Conservation (phyloP, 2,113 vertebrate genomes). For the Dolichallabes microphthalmus region DNA sequence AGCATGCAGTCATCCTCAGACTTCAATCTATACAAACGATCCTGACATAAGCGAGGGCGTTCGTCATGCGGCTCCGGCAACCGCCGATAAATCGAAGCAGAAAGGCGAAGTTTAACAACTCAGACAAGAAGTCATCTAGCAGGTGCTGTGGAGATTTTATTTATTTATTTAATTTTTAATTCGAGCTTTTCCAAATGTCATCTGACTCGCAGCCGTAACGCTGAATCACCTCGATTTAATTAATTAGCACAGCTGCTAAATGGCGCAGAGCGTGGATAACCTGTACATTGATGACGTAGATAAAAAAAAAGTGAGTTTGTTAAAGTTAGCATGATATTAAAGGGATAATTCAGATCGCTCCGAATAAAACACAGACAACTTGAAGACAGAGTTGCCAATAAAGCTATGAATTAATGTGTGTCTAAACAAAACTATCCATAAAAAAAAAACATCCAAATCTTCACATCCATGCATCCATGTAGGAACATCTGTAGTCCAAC, state of each 20-base stretch:
- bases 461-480: background rate
- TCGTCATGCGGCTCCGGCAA: constrained; percentile 5
- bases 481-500: too few species aligned
- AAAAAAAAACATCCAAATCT: background rate
- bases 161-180: background rate
- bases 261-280: background rate
- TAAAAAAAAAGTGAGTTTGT: background rate
- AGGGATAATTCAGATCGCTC: background rate
- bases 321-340: background rate
- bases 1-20: background rate
- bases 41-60: constrained; percentile 10
- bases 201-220: background rate
- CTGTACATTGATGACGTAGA: background rate
- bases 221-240: background rate
- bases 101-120: background rate
- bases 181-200: background rate
- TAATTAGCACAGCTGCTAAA: constrained; percentile 1
- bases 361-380: background rate
- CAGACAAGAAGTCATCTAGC: background rate
- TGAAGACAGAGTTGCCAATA: background rate
- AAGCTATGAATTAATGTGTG: background rate
- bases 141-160: background rate
- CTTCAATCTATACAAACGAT: constrained; percentile 13
- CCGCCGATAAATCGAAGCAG: background rate
- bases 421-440: background rate